phyloP scores from a whole-genome alignment of 2,888 invertebrate genomes.

The Papilio demoleus region DNA sequence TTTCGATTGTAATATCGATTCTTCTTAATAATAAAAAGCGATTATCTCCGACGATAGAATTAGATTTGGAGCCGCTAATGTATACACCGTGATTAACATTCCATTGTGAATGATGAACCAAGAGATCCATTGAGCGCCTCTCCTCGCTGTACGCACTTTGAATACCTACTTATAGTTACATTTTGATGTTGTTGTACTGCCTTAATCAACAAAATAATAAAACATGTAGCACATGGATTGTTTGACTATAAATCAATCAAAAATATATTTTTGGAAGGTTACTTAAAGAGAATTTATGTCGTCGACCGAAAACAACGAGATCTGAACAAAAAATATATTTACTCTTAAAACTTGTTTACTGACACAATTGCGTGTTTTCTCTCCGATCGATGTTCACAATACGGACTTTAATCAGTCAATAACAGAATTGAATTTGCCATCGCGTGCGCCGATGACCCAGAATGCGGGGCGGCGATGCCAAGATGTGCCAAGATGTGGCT shows the following conservation, averaged over 20 bases:
- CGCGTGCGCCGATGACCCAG: conserved; percentile 70
- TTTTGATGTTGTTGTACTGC: neutral
- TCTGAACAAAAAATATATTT: conserved; percentile 24
- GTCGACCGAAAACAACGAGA: conserved; percentile 10
- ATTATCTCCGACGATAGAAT: conserved; percentile 43
- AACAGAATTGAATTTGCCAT: conserved; percentile 41
- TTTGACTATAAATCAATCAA: conserved; percentile 20
- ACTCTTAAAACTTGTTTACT: conserved; percentile 40
- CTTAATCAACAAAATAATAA: conserved; percentile 7
- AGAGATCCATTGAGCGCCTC: neutral
- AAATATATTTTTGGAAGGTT: conserved; percentile 21
- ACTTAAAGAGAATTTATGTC: conserved; percentile 9
- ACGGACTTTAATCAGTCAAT: conserved; percentile 31
- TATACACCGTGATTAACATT: conserved; percentile 12
- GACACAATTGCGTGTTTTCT: conserved; percentile 39
- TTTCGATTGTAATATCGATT: conserved; percentile 68
- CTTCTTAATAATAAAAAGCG: conserved; percentile 51
- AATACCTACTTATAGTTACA: neutral
- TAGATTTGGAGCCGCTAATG: conserved; percentile 30
- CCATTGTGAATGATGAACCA: conserved; percentile 9
- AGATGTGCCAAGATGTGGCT: conserved; percentile 71
- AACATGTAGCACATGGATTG: neutral
- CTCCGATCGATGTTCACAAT: conserved; percentile 22
- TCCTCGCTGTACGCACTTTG: neutral
- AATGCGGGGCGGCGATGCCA: conserved; percentile 75